phyloP scores from a whole-genome alignment of 2,797 vertebrate species.

The Poecilia velifera region DNA sequence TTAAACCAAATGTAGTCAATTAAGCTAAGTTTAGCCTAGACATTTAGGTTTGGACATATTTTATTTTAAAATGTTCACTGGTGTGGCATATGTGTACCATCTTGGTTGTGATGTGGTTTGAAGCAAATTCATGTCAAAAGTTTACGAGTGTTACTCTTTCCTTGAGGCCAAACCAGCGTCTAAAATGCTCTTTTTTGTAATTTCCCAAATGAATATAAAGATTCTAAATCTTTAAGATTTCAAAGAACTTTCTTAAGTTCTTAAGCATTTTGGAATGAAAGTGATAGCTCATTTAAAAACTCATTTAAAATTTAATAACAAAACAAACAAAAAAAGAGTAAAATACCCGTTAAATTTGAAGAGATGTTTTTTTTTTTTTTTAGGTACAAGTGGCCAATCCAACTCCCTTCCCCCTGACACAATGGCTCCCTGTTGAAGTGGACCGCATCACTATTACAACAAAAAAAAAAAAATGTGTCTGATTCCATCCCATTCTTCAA shows the following conservation, averaged over 20 bases:
- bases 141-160: not conserved
- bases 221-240: not conserved
- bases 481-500: constrained; percentile 4
- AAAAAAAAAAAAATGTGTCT: not conserved
- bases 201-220: not conserved
- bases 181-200: not conserved
- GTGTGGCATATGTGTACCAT: not conserved
- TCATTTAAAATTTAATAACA: not conserved
- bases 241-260: not conserved
- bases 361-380: not conserved
- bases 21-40: not conserved
- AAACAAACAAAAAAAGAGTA: not conserved
- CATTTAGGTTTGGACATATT: not conserved
- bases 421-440: not conserved
- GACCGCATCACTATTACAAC: not conserved
- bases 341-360: not conserved
- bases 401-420: not conserved
- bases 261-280: not conserved
- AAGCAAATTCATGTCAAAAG: too few relatives aligned
- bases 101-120: not conserved
- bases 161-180: not conserved
- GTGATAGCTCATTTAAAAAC: not conserved
- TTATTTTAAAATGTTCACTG: not conserved
- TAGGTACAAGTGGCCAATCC: not conserved
- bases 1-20: not conserved